phyloP scores from a whole-genome alignment of 2,888 invertebrate species.

The Ligdia adustata region DNA sequence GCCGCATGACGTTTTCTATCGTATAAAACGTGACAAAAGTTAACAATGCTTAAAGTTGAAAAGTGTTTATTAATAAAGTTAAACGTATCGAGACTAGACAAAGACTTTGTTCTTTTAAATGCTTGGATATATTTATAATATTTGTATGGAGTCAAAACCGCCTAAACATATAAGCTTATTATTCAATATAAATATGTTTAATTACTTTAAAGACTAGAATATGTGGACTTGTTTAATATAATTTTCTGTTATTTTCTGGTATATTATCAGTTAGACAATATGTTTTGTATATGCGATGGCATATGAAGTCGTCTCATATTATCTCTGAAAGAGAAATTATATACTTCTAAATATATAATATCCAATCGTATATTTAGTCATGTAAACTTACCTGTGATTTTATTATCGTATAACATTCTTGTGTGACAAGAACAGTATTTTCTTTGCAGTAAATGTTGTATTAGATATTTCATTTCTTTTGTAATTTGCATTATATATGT shows the following conservation, averaged over 20 bases:
- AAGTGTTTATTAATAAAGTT: no score
- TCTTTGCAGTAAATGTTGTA: constrained; percentile 51
- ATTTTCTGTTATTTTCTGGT: neutral
- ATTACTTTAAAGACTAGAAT: neutral
- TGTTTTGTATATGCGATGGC: constrained; percentile 15
- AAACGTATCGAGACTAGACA: no score
- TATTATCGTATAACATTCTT: constrained; percentile 67
- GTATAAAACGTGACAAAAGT: no score
- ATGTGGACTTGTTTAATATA: neutral
- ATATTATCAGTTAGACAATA: neutral
- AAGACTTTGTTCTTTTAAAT: constrained; percentile 21
- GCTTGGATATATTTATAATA: constrained; percentile 29
- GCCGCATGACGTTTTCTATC: no score
- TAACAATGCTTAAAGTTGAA: no score
- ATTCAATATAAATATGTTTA: neutral
- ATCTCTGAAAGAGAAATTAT: constrained; percentile 55
- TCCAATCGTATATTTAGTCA: constrained; percentile 60
- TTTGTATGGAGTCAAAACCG: constrained; percentile 24
- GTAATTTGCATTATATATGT: constrained; percentile 39
- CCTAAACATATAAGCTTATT: constrained; percentile 26
- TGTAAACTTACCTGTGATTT: constrained; percentile 79
- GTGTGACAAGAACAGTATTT: constrained; percentile 70
- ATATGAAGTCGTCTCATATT: constrained; percentile 24
- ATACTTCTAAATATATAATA: constrained; percentile 40
- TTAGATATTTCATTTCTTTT: constrained; percentile 43